Conservation (phyloP, 2,888 invertebrate genomes). For the Rhagium mordax region DNA sequence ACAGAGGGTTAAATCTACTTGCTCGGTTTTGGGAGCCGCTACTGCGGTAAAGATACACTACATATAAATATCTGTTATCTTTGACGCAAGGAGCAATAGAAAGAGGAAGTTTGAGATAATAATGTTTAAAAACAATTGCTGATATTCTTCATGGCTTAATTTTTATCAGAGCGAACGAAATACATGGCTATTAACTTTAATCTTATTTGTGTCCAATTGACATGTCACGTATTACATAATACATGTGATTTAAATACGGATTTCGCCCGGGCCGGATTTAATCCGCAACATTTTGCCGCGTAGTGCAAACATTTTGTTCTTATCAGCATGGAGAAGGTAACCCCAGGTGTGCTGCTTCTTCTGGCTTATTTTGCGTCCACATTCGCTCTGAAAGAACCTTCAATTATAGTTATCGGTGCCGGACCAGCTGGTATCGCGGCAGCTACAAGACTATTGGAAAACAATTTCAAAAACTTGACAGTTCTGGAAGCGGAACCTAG, state of each 20-base stretch:
- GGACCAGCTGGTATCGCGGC: conserved; percentile 75
- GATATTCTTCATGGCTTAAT: not conserved
- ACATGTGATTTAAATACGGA: not conserved
- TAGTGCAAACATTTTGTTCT: not conserved
- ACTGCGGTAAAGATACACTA: not conserved
- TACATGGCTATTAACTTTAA: not conserved
- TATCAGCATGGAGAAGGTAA: not conserved
- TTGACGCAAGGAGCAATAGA: not conserved
- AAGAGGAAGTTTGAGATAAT: not conserved
- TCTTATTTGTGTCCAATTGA: not conserved
- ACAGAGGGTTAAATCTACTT: too few relatives aligned
- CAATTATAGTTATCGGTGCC: conserved; percentile 42
- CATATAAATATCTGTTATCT: not conserved
- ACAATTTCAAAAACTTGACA: conserved; percentile 69
- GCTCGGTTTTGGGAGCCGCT: not conserved
- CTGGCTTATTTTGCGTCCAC: not conserved
- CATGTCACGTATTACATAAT: not conserved
- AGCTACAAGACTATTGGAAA: conserved; percentile 70
- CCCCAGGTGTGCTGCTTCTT: not conserved
- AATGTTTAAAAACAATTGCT: not conserved
- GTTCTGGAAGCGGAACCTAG: conserved; percentile 68
- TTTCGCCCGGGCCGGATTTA: not conserved
- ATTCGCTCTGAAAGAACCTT: not conserved
- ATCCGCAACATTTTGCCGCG: not conserved
- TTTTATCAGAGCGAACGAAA: not conserved